These are phyloP conservation scores for Psophia crepitans DNA, from an alignment of 2,113 vertebrate species.

Conservation along the genomic window DNA sequence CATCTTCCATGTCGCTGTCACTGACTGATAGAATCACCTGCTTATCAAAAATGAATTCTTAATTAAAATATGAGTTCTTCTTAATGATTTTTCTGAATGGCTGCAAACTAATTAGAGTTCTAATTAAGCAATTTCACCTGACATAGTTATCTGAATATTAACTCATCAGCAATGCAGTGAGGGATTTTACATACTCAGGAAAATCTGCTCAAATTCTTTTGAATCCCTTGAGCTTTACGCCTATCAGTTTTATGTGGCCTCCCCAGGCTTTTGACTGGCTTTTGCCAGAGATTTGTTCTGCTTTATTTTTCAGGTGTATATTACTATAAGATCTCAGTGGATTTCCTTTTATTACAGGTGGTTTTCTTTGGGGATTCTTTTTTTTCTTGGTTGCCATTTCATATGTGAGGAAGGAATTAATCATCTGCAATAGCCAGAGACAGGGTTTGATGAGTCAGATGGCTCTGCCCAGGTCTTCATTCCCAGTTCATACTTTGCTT, in stretches of 20 bases:
- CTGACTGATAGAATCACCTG: constrained; percentile 1
- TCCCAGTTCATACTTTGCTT: background rate
- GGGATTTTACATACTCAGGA: background rate
- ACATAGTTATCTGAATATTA: constrained; percentile 30
- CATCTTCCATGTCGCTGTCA: background rate
- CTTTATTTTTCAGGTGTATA: background rate
- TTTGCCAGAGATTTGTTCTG: background rate
- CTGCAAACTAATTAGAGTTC: constrained; percentile 30
- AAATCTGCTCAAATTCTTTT: background rate
- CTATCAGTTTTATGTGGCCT: background rate
- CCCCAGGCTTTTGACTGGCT: background rate
- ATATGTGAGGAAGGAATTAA: background rate
- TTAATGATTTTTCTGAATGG: background rate
- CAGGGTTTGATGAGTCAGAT: background rate
- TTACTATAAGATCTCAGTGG: background rate
- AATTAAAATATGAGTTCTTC: constrained; percentile 13
- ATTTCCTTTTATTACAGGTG: background rate
- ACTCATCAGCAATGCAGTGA: background rate
- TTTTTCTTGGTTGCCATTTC: background rate
- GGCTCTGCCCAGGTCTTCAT: background rate
- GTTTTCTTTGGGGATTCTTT: background rate
- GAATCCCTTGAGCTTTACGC: background rate
- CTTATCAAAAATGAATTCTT: constrained; percentile 6
- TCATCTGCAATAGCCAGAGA: background rate
- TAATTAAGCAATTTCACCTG: constrained; percentile 50